These are phyloP conservation scores for Gallirallus australis DNA, from an alignment of 2,797 vertebrate genomes.

Conservation along the genomic window DNA sequence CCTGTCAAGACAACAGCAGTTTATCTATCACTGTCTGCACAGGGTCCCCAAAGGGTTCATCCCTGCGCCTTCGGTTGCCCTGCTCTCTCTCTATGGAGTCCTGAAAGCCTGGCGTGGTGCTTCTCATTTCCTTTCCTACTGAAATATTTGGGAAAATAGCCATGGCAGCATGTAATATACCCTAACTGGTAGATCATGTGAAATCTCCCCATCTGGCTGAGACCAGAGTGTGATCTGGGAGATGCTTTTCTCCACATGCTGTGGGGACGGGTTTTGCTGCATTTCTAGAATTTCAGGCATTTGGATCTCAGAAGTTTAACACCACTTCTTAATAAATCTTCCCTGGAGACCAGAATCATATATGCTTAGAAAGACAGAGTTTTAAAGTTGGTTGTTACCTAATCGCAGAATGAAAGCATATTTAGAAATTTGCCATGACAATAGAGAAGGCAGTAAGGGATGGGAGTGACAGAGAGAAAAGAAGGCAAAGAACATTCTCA, in stretches of 20 bases:
- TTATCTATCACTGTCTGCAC: neutral
- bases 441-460: neutral
- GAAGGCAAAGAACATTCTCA: neutral
- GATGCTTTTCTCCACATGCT: neutral
- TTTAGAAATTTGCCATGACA: constrained; percentile 53
- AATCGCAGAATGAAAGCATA: neutral
- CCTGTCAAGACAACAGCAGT: neutral
- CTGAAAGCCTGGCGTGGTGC: neutral
- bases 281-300: neutral
- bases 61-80: neutral
- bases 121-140: neutral
- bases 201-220: neutral
- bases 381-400: constrained; percentile 22
- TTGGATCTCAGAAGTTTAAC: neutral
- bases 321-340: neutral
- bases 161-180: neutral
- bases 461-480: neutral
- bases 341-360: neutral
- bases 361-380: neutral
- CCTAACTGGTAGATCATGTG: neutral
- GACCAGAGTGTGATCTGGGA: neutral
- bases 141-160: neutral
- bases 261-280: neutral
- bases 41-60: neutral
- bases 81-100: neutral